These are phyloP conservation scores for Caenorhabditis sp. DNA, from an alignment of 2,888 invertebrate genomes.

Conservation along the genomic window DNA sequence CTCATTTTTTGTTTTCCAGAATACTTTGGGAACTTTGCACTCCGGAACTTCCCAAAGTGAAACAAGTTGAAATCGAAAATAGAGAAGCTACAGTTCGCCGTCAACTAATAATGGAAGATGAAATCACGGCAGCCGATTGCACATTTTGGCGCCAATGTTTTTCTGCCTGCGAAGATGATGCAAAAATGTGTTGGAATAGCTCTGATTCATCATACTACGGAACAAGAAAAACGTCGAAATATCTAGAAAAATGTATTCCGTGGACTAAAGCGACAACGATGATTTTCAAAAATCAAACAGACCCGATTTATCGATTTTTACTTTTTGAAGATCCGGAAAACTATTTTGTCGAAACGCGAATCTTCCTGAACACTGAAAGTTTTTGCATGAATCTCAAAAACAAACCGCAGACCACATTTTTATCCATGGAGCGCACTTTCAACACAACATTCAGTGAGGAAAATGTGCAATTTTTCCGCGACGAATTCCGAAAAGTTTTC, in stretches of 20 bases:
- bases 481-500: neutral
- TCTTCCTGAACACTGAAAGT: neutral
- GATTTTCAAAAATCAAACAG: neutral
- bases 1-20: slow-evolving; percentile 3
- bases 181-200: slow-evolving; percentile 1
- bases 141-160: slow-evolving; percentile 36
- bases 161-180: slow-evolving; percentile 31
- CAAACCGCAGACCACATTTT: neutral
- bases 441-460: neutral
- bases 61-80: neutral
- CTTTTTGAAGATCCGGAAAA: neutral
- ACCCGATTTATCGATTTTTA: neutral
- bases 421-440: too few relatives aligned
- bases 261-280: neutral
- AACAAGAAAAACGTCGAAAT: neutral
- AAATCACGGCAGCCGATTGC: slow-evolving; percentile 28
- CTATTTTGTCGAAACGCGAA: neutral
- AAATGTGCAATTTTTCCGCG: neutral
- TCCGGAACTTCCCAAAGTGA: neutral
- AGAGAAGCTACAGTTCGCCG: neutral
- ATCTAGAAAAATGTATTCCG: neutral
- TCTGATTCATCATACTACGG: neutral
- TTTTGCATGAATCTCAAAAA: neutral
- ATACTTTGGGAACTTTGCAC: slow-evolving; percentile 17
- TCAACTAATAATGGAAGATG: slow-evolving; percentile 13